Evolutionary conservation across 2,888 invertebrate genomes (phyloP), one percentile per base, ranked within the genome.

Genomic region (Trichopria drosophilae): DNA sequence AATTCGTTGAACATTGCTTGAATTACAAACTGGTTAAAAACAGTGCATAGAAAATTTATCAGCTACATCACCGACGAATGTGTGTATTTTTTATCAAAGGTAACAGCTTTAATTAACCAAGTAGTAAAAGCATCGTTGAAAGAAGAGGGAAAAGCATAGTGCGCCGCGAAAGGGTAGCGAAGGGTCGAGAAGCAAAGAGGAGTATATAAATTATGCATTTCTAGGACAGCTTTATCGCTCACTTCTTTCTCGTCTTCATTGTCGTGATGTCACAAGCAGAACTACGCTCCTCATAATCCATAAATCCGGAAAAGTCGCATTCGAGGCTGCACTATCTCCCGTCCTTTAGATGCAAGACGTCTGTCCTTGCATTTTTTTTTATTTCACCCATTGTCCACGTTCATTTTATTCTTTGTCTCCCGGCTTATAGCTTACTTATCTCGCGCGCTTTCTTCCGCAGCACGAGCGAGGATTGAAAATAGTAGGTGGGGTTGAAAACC

Each of bases 251-350:
- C 65, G 61, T 64, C 63, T 63, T 69, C 69, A 66, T 69, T 68
- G 70, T 71, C 67, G 62, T 63, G 63, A 66, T 71, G 68, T 69
- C 69, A 66, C 63, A 62, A 61, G 51, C 69, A 71, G 67, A 64
- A 62, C 60, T 57, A 47, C 56, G 58, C 65, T 66, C 65, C 67
- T 70, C 63, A 67, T 69, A 67, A 72, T 72, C 71, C 68, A 68
- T 68, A 72, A 71, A 71, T 72, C 65, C 70, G 65, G 65, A 68
- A 69, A 69, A 67, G 69, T 68, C 66, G 63, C 61, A 61, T 64
- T 62, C 61, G 61, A 63, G 62, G 51, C 45, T 55, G 53, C 58
- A 44, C 55, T 53, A 54, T 57, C 58, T 56, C 55, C 43, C 52
- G 50, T n/a, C n/a, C n/a, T n/a, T n/a, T n/a, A n/a, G n/a, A n/a